These are phyloP conservation scores for Laupala kohalensis DNA, from an alignment of 1,140 invertebrate genomes.

Conservation along the genomic window DNA sequence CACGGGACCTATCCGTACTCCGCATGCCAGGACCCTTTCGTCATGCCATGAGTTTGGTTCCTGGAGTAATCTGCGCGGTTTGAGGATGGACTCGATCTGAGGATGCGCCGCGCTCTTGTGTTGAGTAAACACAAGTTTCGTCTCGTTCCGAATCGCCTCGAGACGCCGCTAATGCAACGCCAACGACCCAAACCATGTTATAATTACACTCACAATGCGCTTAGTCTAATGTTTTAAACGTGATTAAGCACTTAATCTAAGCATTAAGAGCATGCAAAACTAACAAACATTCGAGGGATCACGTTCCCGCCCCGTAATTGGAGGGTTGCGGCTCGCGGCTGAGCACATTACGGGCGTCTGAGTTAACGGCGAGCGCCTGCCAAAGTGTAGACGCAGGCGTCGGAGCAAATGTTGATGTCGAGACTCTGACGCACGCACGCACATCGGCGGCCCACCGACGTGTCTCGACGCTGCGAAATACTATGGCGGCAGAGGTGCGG, in stretches of 20 bases:
- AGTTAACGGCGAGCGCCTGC: too few relatives aligned
- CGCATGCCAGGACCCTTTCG: too few relatives aligned
- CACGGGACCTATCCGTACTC: too few relatives aligned
- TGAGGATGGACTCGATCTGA: background rate
- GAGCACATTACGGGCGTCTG: background rate
- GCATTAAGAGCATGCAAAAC: background rate
- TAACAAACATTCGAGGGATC: background rate
- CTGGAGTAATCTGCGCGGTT: background rate
- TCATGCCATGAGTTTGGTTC: background rate
- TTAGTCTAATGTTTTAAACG: background rate
- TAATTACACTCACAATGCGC: background rate
- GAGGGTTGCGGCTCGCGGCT: background rate
- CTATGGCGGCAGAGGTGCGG: background rate
- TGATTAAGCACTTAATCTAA: background rate
- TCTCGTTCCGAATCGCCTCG: background rate
- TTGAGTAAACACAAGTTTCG: background rate
- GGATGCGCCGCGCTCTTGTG: background rate
- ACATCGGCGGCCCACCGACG: background rate
- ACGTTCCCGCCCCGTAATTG: background rate
- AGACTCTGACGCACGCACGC: too few relatives aligned
- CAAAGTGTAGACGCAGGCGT: background rate
- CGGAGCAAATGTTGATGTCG: background rate
- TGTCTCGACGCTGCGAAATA: too few relatives aligned
- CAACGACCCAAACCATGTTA: background rate
- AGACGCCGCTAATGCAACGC: background rate